Conservation (phyloP, 1,140 invertebrate genomes). For the Dolichoris vasculosae region DNA sequence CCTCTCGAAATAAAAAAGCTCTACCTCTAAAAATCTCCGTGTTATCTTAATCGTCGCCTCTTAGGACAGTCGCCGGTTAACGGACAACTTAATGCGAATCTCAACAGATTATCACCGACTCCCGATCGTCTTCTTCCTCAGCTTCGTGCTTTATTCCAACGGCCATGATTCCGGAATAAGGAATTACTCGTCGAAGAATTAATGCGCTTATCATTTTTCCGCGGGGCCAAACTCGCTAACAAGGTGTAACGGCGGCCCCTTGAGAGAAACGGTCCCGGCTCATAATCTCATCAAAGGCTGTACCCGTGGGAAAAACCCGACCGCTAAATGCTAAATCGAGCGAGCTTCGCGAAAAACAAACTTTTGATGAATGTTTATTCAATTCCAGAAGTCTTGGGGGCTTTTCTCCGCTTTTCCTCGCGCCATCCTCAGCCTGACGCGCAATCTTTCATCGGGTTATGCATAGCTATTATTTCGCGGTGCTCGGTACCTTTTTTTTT, state of each 20-base stretch:
- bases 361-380: conserved; percentile 46
- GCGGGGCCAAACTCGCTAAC: not conserved
- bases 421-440: too few relatives aligned
- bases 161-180: too few relatives aligned
- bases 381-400: conserved; percentile 22
- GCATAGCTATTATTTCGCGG: too few relatives aligned
- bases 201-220: not conserved
- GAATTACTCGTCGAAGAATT: not conserved
- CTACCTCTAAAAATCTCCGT: too few relatives aligned
- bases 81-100: not conserved
- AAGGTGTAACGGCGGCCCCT: too few relatives aligned
- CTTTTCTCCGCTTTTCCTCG: not conserved
- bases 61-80: not conserved
- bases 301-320: not conserved
- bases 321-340: conserved; percentile 44
- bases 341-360: conserved; percentile 39
- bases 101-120: too few relatives aligned
- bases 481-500: not conserved
- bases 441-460: too few relatives aligned
- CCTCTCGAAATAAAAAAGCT: too few relatives aligned
- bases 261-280: too few relatives aligned
- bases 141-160: not conserved
- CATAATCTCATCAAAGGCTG: conserved; percentile 2
- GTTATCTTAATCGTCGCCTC: too few relatives aligned
- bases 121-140: not conserved